Percentiles rank a stretch among this genome's conserved stretches.
Evolutionary conservation across 2,888 invertebrate genomes (phyloP).

Genomic region (Nebria salina): DNA sequence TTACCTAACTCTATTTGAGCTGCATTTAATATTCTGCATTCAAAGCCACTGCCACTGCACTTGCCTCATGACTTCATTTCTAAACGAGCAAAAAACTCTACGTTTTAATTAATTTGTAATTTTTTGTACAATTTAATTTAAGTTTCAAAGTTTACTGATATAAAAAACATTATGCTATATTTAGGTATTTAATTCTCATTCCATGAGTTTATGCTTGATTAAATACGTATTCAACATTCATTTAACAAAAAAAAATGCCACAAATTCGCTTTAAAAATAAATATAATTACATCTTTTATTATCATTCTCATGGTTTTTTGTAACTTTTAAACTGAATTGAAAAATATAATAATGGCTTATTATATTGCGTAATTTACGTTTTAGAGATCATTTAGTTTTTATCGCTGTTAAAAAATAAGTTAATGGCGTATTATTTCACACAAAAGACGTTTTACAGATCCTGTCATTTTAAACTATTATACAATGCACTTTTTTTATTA

Average conservation of each 20-base stretch:
- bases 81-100: neutral
- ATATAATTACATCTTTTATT: neutral
- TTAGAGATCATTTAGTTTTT: neutral
- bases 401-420: neutral
- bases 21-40: neutral
- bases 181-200: constrained; percentile 1
- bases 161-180: neutral
- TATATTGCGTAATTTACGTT: neutral
- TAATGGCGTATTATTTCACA: neutral
- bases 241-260: neutral
- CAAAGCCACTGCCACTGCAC: neutral
- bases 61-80: neutral
- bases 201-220: neutral
- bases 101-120: neutral
- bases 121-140: neutral
- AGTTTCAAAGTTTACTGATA: neutral
- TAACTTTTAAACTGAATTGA: neutral
- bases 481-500: constrained; percentile 4
- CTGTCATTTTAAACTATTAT: neutral
- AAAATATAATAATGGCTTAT: neutral
- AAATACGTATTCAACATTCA: neutral
- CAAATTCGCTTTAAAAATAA: neutral
- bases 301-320: neutral
- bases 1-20: neutral
- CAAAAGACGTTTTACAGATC: neutral